Conservation (phyloP, 2,113 vertebrate species). For the Phainopepla nitens region DNA sequence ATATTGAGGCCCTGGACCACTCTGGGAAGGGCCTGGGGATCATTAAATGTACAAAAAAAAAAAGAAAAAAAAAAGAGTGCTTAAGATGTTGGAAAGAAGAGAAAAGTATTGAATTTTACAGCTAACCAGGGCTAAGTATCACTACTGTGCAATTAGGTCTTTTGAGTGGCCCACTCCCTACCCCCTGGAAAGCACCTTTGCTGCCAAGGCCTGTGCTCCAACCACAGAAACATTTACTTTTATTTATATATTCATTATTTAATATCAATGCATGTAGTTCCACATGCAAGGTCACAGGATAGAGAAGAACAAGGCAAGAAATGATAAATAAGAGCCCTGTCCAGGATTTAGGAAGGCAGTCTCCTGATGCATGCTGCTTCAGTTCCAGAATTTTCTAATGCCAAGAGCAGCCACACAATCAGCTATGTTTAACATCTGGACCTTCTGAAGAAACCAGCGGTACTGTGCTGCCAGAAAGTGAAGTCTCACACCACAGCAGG, state of each 20-base stretch:
- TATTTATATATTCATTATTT: neutral
- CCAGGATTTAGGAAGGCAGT: neutral
- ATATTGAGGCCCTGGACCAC: conserved; percentile 89
- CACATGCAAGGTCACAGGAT: neutral
- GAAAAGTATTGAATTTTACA: neutral
- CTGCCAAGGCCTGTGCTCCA: neutral
- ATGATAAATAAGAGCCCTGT: neutral
- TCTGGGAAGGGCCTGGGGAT: conserved; percentile 85
- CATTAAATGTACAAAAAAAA: neutral
- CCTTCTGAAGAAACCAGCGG: neutral
- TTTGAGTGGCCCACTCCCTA: neutral
- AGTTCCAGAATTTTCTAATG: neutral
- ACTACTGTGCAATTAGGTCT: neutral
- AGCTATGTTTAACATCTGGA: neutral
- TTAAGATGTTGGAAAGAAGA: neutral
- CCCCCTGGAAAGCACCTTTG: neutral
- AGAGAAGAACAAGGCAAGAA: neutral
- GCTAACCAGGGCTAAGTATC: neutral
- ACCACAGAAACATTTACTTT: neutral
- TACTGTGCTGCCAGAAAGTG: neutral
- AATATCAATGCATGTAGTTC: neutral
- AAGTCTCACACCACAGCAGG: neutral
- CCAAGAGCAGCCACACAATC: neutral
- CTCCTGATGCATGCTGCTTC: neutral
- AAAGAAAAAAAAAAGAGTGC: neutral